Evolutionary conservation across 2,113 vertebrate genomes (phyloP), one percentile per base, ranked within the genome.

Genomic region (Atractosteus spatula): DNA sequence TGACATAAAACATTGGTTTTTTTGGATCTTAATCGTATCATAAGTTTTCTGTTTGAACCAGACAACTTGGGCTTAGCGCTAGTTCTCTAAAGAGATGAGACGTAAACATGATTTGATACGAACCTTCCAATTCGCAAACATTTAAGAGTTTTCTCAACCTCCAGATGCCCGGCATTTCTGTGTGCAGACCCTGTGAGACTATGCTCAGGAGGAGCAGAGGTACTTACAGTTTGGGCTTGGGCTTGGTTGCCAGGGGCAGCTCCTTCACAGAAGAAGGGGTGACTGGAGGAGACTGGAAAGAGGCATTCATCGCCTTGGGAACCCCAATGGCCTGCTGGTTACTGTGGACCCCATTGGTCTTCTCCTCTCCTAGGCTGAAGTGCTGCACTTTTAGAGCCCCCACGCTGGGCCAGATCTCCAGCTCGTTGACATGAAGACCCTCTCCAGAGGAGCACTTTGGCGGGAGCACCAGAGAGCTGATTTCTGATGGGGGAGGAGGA

Each of bases 141-240:
- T 29, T 29, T 29, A 29, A 29, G 29, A 29, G 1, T 29, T 29
- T 29, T 29, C 29, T 29, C 29, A 29, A 29, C 29, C 29, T 29
- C 2, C 29, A 29, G 29, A 29, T 29, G 29, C 29, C 29, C 29
- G 29, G 29, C 29, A 29, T 29, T 29, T 29, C 29, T 29, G 29
- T 29, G 29, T 29, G 29, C 29, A 2, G 29, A 29, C 29, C 29
- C 29, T 29, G 29, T 29, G 29, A 29, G 29, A 29, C 29, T 29
- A 29, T 29, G 1, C 29, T 29, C 29, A 29, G 29, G 29, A 29
- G 29, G 29, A 29, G 29, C 29, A 1, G 72, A 66, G 82, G 55
- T 88, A 99, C 97, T 99, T 89, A 99, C 97, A 99, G 93, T 85
- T 97, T 99, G 45, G 97, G 97, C 81, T 92, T 92, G 12, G 91